These are phyloP conservation scores for Lymantria dispar DNA, from an alignment of 2,888 invertebrate species.

Conservation along the genomic window DNA sequence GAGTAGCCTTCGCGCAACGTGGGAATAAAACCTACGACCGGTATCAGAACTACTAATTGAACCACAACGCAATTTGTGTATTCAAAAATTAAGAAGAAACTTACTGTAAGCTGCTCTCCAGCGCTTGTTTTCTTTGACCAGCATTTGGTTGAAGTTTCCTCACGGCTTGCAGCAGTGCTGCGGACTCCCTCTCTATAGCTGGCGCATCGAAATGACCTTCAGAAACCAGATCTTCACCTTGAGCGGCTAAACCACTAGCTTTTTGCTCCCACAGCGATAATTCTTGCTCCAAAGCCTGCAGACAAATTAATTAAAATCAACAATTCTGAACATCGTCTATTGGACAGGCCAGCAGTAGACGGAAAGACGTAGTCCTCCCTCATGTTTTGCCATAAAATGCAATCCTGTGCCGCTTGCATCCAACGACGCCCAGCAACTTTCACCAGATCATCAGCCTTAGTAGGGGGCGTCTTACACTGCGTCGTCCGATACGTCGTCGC, in stretches of 20 bases:
- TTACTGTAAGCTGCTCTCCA: conserved; percentile 83
- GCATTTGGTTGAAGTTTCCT: conserved; percentile 88
- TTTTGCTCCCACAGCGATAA: conserved; percentile 91
- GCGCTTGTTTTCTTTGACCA: conserved; percentile 85
- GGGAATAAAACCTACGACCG: too few species aligned
- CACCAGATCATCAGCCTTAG: too few species aligned
- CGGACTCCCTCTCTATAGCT: conserved; percentile 90
- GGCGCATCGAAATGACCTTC: conserved; percentile 97
- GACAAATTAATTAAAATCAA: neutral
- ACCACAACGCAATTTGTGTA: conserved; percentile 93
- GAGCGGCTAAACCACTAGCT: conserved; percentile 88
- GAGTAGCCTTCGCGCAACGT: too few species aligned
- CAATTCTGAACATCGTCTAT: too few species aligned
- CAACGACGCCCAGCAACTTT: too few species aligned
- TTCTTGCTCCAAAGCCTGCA: conserved; percentile 90
- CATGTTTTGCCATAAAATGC: too few species aligned
- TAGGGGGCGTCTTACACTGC: too few species aligned
- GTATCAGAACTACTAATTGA: too few species aligned
- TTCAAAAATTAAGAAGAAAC: conserved; percentile 52
- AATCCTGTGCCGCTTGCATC: too few species aligned
- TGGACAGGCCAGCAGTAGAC: too few species aligned
- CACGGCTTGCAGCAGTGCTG: conserved; percentile 87
- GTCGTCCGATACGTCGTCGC: too few species aligned
- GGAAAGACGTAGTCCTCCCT: too few species aligned
- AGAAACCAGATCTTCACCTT: conserved; percentile 94